Evolutionary conservation across 1,140 invertebrate genomes (phyloP).

Genomic region (Bombus picipes): DNA sequence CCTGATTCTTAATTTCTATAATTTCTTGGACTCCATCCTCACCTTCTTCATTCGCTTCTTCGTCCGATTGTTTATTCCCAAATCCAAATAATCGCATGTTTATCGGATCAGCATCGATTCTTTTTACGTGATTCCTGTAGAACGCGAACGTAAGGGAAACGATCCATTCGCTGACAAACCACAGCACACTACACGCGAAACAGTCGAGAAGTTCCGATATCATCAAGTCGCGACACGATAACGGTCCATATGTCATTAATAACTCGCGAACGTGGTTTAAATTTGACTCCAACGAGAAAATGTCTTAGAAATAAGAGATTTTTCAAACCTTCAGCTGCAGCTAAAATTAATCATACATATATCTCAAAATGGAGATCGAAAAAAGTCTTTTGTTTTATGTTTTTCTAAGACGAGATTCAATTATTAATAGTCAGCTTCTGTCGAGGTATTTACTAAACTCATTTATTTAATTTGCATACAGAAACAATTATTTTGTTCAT

Average conservation of each 20-base stretch:
- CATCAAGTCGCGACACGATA: conserved; percentile 15
- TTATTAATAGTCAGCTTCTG: neutral
- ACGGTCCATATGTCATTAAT: conserved; percentile 10
- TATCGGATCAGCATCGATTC: neutral
- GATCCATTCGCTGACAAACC: conserved; percentile 26
- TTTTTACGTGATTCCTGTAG: neutral
- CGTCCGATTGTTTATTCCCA: neutral
- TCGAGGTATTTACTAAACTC: neutral
- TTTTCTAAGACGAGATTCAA: neutral
- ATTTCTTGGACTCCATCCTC: neutral
- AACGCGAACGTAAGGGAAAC: neutral
- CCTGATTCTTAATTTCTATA: too few relatives aligned
- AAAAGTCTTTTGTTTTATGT: neutral
- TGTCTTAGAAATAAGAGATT: neutral
- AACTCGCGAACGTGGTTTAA: neutral
- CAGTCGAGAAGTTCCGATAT: conserved; percentile 30
- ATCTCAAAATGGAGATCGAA: neutral
- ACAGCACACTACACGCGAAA: conserved; percentile 22
- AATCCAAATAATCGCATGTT: conserved; percentile 21
- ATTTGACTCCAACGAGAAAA: neutral
- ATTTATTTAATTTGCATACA: neutral
- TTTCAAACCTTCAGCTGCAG: neutral
- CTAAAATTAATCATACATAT: neutral
- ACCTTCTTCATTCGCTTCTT: neutral
- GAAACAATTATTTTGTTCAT: too few relatives aligned